Evolutionary conservation across 2,888 invertebrate species (phyloP).

Genomic region (Heliconius charithonia): DNA sequence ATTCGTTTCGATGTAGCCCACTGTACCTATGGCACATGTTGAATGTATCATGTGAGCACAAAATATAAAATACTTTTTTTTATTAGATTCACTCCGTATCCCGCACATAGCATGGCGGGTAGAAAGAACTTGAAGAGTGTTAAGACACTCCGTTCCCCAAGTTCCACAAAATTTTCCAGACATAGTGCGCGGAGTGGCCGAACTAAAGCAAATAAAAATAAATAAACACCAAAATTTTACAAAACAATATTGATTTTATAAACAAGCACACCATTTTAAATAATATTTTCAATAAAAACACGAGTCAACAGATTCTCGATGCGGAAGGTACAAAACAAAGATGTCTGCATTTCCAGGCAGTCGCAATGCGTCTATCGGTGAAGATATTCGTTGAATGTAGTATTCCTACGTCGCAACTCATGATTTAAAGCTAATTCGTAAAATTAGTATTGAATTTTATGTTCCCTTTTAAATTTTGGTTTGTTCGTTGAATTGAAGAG

Average conservation of each 20-base stretch:
- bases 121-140: no score
- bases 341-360: constrained; percentile 46
- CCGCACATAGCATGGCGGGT: no score
- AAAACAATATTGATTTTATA: neutral
- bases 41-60: no score
- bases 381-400: constrained; percentile 42
- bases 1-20: no score
- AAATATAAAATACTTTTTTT: no score
- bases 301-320: constrained; percentile 46
- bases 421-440: constrained; percentile 44
- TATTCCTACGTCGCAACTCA: constrained; percentile 32
- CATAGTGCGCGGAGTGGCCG: no score
- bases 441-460: constrained; percentile 22
- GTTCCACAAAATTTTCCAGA: no score
- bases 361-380: constrained; percentile 48
- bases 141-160: no score
- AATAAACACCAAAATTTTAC: neutral
- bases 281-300: constrained; percentile 21
- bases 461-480: neutral
- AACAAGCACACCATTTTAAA: constrained; percentile 4
- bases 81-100: no score
- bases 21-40: no score
- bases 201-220: neutral
- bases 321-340: constrained; percentile 49
- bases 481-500: neutral